These are phyloP conservation scores for Myanophis thanlyinensis DNA, from an alignment of 2,113 vertebrate genomes.

Conservation along the genomic window DNA sequence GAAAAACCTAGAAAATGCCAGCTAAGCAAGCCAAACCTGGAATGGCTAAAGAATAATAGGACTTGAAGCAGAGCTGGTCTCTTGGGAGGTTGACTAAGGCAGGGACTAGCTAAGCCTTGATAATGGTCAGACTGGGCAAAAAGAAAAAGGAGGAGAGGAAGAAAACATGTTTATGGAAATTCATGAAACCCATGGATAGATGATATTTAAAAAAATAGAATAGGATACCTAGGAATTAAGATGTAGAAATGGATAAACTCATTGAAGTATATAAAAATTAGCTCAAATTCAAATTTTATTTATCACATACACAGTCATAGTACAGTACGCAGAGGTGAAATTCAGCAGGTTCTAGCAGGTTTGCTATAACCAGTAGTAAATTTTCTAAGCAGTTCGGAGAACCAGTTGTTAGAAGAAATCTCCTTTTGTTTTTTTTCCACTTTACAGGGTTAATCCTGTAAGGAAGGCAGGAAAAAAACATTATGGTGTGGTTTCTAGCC, in stretches of 20 bases:
- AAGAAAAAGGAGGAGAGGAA: not conserved
- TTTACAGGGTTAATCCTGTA: too few relatives aligned
- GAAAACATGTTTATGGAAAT: not conserved
- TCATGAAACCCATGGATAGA: not conserved
- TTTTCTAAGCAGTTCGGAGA: too few relatives aligned
- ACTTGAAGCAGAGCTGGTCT: not conserved
- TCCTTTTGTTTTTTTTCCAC: too few relatives aligned
- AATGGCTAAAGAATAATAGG: not conserved
- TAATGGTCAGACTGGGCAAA: not conserved
- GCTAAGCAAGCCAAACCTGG: not conserved
- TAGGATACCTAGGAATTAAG: not conserved
- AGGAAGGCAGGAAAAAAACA: too few relatives aligned
- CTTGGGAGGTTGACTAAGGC: not conserved
- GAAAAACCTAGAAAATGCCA: not conserved
- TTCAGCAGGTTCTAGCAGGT: too few relatives aligned
- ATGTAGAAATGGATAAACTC: not conserved
- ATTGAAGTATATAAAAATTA: not conserved
- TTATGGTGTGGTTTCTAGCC: too few relatives aligned
- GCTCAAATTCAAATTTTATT: too few relatives aligned
- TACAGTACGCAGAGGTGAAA: too few relatives aligned
- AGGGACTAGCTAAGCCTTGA: not conserved
- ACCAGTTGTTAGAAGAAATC: too few relatives aligned
- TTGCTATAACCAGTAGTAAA: too few relatives aligned
- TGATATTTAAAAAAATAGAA: not conserved
- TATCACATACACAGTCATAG: too few relatives aligned